phyloP scores from a whole-genome alignment of 2,113 vertebrate genomes.

The Xenus cinereus region DNA sequence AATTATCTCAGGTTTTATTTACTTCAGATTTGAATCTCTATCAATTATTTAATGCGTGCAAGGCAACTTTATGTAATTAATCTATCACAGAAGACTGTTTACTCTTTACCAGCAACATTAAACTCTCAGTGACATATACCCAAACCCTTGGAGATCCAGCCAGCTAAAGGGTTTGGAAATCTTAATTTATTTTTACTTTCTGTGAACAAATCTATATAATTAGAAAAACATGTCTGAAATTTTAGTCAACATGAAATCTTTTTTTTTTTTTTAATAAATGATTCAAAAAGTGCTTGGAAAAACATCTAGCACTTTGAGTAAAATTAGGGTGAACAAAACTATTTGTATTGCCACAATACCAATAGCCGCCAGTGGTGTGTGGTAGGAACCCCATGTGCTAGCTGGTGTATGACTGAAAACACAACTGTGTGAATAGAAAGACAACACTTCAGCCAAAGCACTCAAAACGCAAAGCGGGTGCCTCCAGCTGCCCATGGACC shows the following conservation, averaged over 20 bases:
- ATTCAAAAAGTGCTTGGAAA: neutral
- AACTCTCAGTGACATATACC: neutral
- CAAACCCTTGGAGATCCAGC: neutral
- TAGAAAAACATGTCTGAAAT: constrained; percentile 1
- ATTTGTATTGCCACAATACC: neutral
- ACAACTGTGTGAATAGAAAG: neutral
- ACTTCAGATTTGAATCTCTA: neutral
- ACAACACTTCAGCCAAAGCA: neutral
- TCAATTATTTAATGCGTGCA: constrained; percentile 18
- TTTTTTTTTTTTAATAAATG: neutral
- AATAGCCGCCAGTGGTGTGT: neutral
- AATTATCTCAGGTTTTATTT: neutral
- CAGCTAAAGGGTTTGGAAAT: neutral
- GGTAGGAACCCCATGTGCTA: neutral
- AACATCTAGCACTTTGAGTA: neutral
- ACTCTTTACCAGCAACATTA: constrained; percentile 26
- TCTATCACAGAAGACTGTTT: constrained; percentile 14
- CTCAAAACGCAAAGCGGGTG: neutral
- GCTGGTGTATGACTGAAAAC: neutral
- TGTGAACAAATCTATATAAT: constrained; percentile 46
- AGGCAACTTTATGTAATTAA: neutral
- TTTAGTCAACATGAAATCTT: neutral
- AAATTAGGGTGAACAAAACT: neutral
- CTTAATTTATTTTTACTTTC: constrained; percentile 10
- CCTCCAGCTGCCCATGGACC: neutral